Evolutionary conservation across 2,888 invertebrate genomes (phyloP).

Genomic region (Limenitis camilla): DNA sequence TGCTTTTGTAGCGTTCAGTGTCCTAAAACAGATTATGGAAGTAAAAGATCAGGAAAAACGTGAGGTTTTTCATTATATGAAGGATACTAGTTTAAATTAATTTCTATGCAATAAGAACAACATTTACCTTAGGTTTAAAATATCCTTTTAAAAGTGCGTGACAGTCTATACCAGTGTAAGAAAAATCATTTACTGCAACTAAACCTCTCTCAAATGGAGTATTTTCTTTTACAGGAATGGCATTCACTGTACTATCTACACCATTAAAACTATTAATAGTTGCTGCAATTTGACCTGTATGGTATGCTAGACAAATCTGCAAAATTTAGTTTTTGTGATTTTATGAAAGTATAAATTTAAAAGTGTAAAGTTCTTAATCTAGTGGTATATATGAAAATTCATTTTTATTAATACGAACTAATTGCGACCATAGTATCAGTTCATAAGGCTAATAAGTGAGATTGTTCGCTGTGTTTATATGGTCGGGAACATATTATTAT

Average conservation of each 20-base stretch:
- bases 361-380: no score
- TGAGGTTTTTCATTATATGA: no score
- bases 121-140: slow-evolving; percentile 43
- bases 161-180: slow-evolving; percentile 43
- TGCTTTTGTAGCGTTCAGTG: slow-evolving; percentile 34
- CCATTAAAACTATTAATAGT: neutral
- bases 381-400: no score
- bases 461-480: no score
- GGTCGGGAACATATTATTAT: no score
- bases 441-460: no score
- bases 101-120: no score
- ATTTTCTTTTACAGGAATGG: neutral
- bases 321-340: neutral
- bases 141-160: slow-evolving; percentile 45
- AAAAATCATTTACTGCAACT: slow-evolving; percentile 42
- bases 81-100: no score
- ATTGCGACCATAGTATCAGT: no score
- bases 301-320: neutral
- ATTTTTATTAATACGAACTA: no score
- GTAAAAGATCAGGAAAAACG: no score
- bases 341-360: no score
- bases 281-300: neutral
- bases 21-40: slow-evolving; percentile 29
- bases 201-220: neutral
- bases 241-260: neutral